Conservation (phyloP, 2,888 invertebrate species). For the Cyrtodaria siliqua region DNA sequence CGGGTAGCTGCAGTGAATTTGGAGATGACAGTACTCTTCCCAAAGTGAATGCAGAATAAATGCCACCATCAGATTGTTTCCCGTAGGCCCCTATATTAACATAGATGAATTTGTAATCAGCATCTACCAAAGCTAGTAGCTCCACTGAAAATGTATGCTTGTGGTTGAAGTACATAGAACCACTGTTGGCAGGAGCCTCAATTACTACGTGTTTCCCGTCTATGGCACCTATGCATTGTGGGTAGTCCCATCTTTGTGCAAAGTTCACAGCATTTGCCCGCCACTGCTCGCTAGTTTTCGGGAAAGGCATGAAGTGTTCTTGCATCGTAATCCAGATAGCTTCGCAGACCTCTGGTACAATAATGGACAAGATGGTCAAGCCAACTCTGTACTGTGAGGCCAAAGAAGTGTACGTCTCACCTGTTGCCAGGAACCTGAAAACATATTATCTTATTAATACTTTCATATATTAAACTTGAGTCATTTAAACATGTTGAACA, state of each 20-base stretch:
- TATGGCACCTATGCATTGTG: conserved; percentile 72
- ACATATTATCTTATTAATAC: background rate
- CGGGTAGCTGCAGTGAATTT: conserved; percentile 5
- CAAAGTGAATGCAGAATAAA: conserved; percentile 9
- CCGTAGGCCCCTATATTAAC: conserved; percentile 83
- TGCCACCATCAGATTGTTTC: conserved; percentile 48
- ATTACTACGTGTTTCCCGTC: conserved; percentile 56
- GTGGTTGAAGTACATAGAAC: conserved; percentile 47
- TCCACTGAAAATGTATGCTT: conserved; percentile 56
- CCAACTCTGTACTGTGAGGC: conserved; percentile 25
- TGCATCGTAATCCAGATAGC: background rate
- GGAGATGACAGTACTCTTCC: conserved; percentile 5
- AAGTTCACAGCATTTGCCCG: conserved; percentile 46
- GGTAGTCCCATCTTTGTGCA: conserved; percentile 78
- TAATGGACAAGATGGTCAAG: conserved; percentile 15
- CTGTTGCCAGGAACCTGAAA: conserved; percentile 37
- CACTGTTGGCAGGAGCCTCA: conserved; percentile 24
- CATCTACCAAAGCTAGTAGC: conserved; percentile 79
- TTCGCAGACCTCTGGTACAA: conserved; percentile 26
- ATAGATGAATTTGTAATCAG: conserved; percentile 82
- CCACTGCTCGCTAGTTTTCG: conserved; percentile 9
- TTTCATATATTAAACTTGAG: too few species aligned
- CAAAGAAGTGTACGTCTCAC: conserved; percentile 25
- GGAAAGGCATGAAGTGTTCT: background rate
- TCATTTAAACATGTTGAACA: too few species aligned